These are phyloP conservation scores for Mixornis gularis DNA, from an alignment of 2,113 vertebrate species.

Conservation along the genomic window DNA sequence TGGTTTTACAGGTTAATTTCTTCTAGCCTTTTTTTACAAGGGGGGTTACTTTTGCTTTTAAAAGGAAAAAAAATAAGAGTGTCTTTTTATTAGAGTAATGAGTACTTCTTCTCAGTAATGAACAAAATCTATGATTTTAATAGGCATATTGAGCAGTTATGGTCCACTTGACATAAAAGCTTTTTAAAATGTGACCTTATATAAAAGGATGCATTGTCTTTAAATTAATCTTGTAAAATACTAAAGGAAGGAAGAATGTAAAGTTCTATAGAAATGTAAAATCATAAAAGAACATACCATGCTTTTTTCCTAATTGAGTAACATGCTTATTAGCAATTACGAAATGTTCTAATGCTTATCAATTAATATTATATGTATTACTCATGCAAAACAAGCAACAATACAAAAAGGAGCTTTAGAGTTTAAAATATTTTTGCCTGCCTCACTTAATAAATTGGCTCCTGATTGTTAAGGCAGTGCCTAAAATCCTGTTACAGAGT, in stretches of 20 bases:
- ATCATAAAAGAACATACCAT: neutral
- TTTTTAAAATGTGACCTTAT: neutral
- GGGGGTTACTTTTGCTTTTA: neutral
- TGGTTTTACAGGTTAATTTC: neutral
- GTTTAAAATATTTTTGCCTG: neutral
- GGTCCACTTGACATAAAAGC: neutral
- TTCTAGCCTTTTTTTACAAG: neutral
- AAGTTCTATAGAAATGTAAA: neutral
- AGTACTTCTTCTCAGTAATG: neutral
- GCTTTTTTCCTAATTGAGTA: neutral
- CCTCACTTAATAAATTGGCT: neutral
- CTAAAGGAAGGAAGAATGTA: neutral
- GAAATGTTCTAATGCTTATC: neutral
- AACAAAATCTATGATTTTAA: neutral
- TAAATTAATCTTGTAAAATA: neutral
- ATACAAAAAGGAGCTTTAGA: neutral
- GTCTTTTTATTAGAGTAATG: neutral
- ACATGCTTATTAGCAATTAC: neutral
- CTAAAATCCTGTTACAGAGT: conserved; percentile 22
- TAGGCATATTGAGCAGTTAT: neutral
- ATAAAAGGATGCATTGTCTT: neutral
- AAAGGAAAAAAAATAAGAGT: neutral
- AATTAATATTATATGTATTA: neutral
- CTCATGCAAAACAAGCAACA: neutral
- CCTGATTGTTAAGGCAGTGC: neutral